Conservation (phyloP, 1,140 invertebrate species). For the Stratiolaelaps scimitus region DNA sequence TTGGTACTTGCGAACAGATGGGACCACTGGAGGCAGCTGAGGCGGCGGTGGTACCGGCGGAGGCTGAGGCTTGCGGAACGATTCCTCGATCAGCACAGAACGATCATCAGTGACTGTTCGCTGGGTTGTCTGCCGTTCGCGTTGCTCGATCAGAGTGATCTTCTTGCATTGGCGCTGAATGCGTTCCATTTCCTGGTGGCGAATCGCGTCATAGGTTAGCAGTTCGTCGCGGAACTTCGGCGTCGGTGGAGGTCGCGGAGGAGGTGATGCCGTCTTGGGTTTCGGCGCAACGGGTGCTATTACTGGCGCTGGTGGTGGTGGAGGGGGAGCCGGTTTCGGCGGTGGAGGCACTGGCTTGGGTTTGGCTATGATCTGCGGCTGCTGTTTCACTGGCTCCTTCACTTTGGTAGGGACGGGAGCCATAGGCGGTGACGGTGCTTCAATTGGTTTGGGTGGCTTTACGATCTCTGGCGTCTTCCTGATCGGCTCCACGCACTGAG, state of each 20-base stretch:
- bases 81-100: too few relatives aligned
- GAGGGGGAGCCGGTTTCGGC: too few relatives aligned
- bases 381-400: neutral
- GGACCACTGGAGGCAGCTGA: too few relatives aligned
- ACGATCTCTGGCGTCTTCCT: neutral
- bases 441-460: neutral
- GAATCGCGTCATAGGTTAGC: constrained; percentile 29
- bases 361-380: neutral
- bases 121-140: neutral
- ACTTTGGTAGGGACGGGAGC: neutral
- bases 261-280: constrained; percentile 33
- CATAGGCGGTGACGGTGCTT: neutral
- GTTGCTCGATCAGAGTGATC: constrained; percentile 20
- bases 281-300: constrained; percentile 35
- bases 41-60: too few relatives aligned
- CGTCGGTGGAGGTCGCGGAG: constrained; percentile 35
- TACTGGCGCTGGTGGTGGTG: constrained; percentile 40
- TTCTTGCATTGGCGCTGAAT: constrained; percentile 15
- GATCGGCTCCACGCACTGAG: neutral
- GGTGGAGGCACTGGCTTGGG: constrained; percentile 36
- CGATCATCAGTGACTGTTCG: too few relatives aligned
- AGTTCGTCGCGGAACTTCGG: constrained; percentile 39
- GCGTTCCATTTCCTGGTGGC: constrained; percentile 16
- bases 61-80: too few relatives aligned
- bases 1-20: too few relatives aligned